Percentiles rank a stretch among this genome's conserved stretches.
These are phyloP conservation scores for Strigamia maritima DNA, from an alignment of 2,888 invertebrate genomes.

Conservation along the genomic window DNA sequence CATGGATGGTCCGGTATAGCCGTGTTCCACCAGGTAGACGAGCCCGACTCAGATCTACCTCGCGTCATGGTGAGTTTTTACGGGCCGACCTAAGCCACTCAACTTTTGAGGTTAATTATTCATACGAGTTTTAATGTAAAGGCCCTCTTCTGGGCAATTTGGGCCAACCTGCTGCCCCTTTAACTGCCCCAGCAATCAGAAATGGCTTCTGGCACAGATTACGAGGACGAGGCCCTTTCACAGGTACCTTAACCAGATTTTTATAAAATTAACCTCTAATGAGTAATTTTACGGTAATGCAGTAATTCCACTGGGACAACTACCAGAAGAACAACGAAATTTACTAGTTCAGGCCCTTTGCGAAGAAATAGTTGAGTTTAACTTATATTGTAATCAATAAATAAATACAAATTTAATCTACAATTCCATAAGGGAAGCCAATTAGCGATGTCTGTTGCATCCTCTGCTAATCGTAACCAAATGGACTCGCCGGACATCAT, in stretches of 20 bases:
- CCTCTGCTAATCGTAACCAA: not conserved
- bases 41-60: not conserved
- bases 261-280: not conserved
- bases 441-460: not conserved
- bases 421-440: not conserved
- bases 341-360: not conserved
- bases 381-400: not conserved
- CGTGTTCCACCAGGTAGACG: slow-evolving; percentile 9
- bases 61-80: not conserved
- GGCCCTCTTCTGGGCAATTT: not conserved
- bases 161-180: not conserved
- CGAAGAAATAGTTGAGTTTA: not conserved
- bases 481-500: not conserved
- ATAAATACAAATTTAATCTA: not conserved
- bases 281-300: not conserved
- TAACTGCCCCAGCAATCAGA: slow-evolving; percentile 1
- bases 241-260: not conserved
- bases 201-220: slow-evolving; percentile 17
- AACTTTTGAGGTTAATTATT: not conserved
- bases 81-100: not conserved
- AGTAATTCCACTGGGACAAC: not conserved
- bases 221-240: not conserved
- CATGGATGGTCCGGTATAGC: slow-evolving; percentile 13
- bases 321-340: slow-evolving; percentile 1
- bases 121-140: not conserved